These are phyloP conservation scores for Monopterus albus DNA, from an alignment of 2,113 vertebrate species.

Conservation along the genomic window DNA sequence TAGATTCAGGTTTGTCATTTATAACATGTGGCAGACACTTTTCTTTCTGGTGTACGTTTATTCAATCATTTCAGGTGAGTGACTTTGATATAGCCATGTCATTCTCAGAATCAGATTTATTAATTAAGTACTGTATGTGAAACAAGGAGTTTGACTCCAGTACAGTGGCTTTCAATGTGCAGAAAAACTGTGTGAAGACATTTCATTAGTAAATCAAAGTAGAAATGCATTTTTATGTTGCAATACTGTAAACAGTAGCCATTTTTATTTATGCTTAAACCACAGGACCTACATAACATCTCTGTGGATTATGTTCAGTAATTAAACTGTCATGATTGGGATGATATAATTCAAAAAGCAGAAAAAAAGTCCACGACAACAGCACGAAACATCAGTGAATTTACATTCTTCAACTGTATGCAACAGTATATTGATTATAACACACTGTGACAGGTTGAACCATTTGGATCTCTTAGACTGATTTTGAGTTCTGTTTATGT, in stretches of 20 bases:
- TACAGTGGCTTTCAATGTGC: too few relatives aligned
- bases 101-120: too few relatives aligned
- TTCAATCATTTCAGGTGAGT: constrained; percentile 2
- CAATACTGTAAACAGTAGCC: neutral
- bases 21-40: neutral
- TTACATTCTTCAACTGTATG: neutral
- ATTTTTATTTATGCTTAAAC: too few relatives aligned
- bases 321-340: too few relatives aligned
- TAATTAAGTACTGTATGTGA: too few relatives aligned
- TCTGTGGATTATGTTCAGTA: too few relatives aligned
- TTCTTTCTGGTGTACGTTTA: neutral
- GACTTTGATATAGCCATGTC: too few relatives aligned
- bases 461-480: constrained; percentile 32
- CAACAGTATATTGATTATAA: neutral
- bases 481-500: constrained; percentile 15
- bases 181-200: too few relatives aligned
- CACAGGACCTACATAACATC: too few relatives aligned
- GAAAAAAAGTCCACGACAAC: neutral
- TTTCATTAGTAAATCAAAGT: neutral
- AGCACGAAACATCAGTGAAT: constrained; percentile 1
- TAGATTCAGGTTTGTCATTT: neutral
- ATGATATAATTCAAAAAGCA: too few relatives aligned
- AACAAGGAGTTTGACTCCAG: too few relatives aligned
- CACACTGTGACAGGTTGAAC: constrained; percentile 40
- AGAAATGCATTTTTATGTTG: neutral